Conservation (phyloP, 2,797 vertebrate species). For the Botia kubotai region DNA sequence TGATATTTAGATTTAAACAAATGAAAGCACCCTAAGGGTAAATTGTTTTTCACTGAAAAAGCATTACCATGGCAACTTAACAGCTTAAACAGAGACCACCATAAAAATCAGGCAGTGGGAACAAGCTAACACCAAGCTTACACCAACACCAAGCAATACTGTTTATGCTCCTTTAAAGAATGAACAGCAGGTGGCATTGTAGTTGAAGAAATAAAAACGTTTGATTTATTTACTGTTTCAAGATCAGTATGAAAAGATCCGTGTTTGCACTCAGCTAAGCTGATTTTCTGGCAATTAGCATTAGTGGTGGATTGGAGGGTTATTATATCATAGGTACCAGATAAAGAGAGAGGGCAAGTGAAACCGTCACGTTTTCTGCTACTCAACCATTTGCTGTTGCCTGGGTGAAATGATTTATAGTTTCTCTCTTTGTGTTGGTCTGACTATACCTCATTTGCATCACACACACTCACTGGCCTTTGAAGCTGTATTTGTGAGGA, state of each 20-base stretch:
- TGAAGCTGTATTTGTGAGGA: neutral
- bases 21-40: constrained; percentile 19
- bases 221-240: neutral
- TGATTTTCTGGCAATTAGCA: no score
- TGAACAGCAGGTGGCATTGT: constrained; percentile 16
- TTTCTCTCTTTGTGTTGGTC: neutral
- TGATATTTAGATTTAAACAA: constrained; percentile 23
- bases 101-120: constrained; percentile 51
- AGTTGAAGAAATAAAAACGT: neutral
- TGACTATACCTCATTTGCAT: constrained; percentile 14
- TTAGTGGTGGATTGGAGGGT: neutral
- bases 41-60: constrained; percentile 15
- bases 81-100: constrained; percentile 55
- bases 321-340: neutral
- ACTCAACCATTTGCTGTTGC: neutral
- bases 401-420: neutral
- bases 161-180: neutral
- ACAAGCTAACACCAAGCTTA: constrained; percentile 10
- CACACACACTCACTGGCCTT: neutral
- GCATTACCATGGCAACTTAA: constrained; percentile 38
- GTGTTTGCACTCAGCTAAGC: neutral
- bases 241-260: neutral
- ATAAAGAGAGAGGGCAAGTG: neutral
- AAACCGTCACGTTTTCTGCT: neutral
- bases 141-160: constrained; percentile 67